Conservation (phyloP, 1,140 invertebrate genomes). For the Drosophila navojoa region DNA sequence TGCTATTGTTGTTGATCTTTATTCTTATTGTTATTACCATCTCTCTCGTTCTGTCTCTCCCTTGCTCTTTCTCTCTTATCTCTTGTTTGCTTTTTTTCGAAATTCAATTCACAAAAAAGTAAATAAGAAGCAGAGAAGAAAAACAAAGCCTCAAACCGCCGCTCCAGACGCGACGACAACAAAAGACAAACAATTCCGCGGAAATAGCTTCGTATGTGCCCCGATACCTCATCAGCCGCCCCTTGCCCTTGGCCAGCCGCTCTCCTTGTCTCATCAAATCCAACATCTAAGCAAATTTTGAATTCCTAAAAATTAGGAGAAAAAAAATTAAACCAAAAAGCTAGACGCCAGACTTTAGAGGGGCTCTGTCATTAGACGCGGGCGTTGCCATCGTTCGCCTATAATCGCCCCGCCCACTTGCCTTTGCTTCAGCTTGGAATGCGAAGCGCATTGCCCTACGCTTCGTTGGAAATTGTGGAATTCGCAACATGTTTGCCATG, state of each 20-base stretch:
- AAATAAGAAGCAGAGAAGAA: conserved; percentile 15
- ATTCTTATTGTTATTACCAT: conserved; percentile 30
- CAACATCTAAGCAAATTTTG: conserved; percentile 24
- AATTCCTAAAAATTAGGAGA: conserved; percentile 25
- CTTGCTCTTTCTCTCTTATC: neutral
- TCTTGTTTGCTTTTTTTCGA: conserved; percentile 55
- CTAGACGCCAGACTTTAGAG: conserved; percentile 38
- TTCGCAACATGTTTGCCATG: too few relatives aligned
- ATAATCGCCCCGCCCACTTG: too few relatives aligned
- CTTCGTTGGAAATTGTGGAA: too few relatives aligned
- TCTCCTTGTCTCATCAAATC: neutral
- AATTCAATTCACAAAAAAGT: conserved; percentile 52
- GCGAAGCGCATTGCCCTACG: too few relatives aligned
- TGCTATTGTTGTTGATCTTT: conserved; percentile 29
- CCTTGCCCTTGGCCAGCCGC: neutral
- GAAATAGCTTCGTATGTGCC: conserved; percentile 48
- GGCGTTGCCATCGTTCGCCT: conserved; percentile 23
- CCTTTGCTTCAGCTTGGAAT: too few relatives aligned
- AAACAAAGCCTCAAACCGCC: conserved; percentile 49
- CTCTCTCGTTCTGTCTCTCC: conserved; percentile 8
- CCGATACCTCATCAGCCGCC: neutral
- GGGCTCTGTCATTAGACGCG: conserved; percentile 37
- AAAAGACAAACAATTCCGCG: conserved; percentile 60
- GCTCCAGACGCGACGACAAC: conserved; percentile 47
- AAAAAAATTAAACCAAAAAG: conserved; percentile 34